These are phyloP conservation scores for Turnix velox DNA, from an alignment of 2,113 vertebrate genomes.

Conservation along the genomic window DNA sequence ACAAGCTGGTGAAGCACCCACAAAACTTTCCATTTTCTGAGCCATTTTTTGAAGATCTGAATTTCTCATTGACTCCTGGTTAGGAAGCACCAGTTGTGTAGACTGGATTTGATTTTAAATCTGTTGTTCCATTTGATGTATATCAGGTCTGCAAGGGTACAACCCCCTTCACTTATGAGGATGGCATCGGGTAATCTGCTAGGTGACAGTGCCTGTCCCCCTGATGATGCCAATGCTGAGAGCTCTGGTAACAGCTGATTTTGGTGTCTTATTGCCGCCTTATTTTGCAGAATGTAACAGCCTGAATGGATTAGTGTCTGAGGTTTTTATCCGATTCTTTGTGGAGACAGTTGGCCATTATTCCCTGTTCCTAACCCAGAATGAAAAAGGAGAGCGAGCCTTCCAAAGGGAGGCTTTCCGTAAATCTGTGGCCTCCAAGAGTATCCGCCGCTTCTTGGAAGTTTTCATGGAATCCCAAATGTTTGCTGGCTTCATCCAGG, in stretches of 20 bases:
- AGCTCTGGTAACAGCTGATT: conserved; percentile 15
- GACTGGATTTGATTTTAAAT: neutral
- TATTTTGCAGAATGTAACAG: conserved; percentile 88
- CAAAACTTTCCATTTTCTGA: neutral
- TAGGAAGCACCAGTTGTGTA: neutral
- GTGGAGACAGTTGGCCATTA: conserved; percentile 98
- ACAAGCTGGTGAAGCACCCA: neutral
- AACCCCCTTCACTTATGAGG: neutral
- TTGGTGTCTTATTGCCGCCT: conserved; percentile 41
- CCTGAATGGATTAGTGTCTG: conserved; percentile 93
- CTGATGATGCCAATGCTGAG: neutral
- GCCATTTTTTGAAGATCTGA: neutral
- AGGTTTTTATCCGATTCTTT: conserved; percentile 98
- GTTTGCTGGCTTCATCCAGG: conserved; percentile 99
- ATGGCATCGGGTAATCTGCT: fast-evolving
- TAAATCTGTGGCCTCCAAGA: conserved; percentile 97
- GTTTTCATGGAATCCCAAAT: conserved; percentile 99
- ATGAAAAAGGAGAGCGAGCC: conserved; percentile 88
- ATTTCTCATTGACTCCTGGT: neutral
- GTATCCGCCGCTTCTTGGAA: conserved; percentile 95
- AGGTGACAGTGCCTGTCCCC: neutral
- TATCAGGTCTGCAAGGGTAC: neutral
- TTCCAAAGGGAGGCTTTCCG: conserved; percentile 97
- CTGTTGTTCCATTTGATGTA: neutral
- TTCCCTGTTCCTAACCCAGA: conserved; percentile 93